phyloP scores from a whole-genome alignment of 2,113 vertebrate species.

The Protobothrops mucrosquamatus region DNA sequence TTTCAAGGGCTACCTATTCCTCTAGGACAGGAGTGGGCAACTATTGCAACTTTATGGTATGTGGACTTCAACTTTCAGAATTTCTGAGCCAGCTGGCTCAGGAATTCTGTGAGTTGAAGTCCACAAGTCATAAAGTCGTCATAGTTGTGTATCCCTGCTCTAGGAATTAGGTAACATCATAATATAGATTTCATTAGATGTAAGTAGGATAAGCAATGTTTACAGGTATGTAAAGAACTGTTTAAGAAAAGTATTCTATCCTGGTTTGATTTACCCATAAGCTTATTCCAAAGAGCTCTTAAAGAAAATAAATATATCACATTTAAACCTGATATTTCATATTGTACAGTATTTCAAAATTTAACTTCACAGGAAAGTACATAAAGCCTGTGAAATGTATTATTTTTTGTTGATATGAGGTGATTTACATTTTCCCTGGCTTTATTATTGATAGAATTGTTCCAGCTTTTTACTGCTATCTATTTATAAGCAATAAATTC shows the following conservation, averaged over 20 bases:
- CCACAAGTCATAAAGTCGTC: not conserved
- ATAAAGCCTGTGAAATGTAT: not conserved
- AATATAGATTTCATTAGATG: slow-evolving; percentile 15
- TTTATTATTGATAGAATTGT: slow-evolving; percentile 4
- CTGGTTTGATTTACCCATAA: not conserved
- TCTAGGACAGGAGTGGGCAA: not conserved
- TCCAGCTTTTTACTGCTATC: not conserved
- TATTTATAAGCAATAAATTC: not conserved
- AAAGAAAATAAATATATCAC: slow-evolving; percentile 5
- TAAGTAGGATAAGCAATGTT: not conserved
- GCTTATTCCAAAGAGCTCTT: not conserved
- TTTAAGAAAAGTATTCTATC: not conserved
- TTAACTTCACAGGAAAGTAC: not conserved
- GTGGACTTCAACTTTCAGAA: not conserved
- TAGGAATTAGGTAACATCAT: not conserved
- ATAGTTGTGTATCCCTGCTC: not conserved
- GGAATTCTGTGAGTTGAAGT: not conserved
- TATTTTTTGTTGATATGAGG: not conserved
- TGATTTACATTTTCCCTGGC: not conserved
- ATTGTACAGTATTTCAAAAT: not conserved
- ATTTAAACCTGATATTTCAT: slow-evolving; percentile 1
- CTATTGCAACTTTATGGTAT: not conserved
- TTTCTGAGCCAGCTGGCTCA: not conserved
- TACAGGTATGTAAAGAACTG: slow-evolving; percentile 6
- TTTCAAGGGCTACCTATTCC: not conserved